Percentiles rank a stretch among this genome's conserved stretches.
phyloP scores from a whole-genome alignment of 2,888 invertebrate species.

The Aricia artaxerxes region DNA sequence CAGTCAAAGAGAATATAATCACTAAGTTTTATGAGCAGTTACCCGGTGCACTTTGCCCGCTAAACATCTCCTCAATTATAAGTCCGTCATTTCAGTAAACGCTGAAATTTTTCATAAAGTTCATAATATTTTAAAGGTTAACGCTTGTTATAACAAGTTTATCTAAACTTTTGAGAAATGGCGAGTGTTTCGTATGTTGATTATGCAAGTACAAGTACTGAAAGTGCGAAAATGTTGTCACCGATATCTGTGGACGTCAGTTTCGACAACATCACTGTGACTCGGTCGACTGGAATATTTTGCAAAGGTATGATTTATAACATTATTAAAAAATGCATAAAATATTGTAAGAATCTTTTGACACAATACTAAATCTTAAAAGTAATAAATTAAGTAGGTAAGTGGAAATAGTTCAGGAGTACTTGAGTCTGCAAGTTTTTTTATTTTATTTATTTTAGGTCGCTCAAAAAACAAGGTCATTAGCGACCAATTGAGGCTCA shows the following conservation, averaged over 20 bases:
- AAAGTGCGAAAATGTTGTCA: background rate
- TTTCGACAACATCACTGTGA: background rate
- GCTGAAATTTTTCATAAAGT: background rate
- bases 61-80: background rate
- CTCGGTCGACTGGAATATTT: background rate
- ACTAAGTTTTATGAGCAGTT: background rate
- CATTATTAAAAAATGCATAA: background rate
- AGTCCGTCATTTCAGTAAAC: background rate
- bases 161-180: background rate
- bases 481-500: no score
- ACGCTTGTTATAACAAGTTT: background rate
- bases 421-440: no score
- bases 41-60: background rate
- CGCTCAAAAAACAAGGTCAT: no score
- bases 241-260: background rate
- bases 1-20: background rate
- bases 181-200: background rate
- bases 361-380: no score
- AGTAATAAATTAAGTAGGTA: no score
- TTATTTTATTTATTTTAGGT: no score
- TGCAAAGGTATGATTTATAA: background rate
- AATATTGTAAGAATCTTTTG: no score
- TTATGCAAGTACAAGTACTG: background rate
- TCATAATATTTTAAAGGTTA: background rate
- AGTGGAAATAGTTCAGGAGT: no score